Conservation (phyloP, 2,888 invertebrate genomes). For the Leptopterna dolabrata region DNA sequence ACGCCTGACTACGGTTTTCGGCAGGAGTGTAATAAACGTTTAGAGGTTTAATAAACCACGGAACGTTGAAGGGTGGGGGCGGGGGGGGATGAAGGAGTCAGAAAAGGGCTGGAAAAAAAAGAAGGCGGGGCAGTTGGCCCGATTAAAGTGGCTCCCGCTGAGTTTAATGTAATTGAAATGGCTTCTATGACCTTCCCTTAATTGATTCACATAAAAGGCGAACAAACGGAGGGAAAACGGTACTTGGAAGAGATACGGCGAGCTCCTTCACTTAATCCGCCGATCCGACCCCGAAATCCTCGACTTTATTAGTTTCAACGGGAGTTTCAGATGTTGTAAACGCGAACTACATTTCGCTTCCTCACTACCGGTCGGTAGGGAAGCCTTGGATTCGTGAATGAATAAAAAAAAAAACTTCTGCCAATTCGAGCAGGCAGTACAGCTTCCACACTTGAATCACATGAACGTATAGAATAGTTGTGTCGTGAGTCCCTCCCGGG, state of each 20-base stretch:
- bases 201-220: constrained; percentile 35
- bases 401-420: no score
- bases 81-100: neutral
- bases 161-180: constrained; percentile 35
- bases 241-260: constrained; percentile 10
- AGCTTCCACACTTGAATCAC: no score
- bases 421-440: no score
- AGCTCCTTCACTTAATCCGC: neutral
- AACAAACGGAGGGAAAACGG: constrained; percentile 30
- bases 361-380: no score
- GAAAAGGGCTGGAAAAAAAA: neutral
- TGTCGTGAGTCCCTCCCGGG: no score
- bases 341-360: neutral
- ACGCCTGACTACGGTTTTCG: neutral
- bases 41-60: neutral
- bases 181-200: constrained; percentile 28
- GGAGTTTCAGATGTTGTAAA: neutral
- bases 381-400: no score
- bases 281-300: neutral
- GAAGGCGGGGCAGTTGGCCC: neutral
- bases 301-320: neutral
- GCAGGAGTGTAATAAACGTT: neutral
- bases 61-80: neutral
- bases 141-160: constrained; percentile 3
- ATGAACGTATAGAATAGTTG: no score